Base-by-base conservation (phyloP, 2,797 vertebrate species). In the Tenualosa thibaudeaui region DNA sequence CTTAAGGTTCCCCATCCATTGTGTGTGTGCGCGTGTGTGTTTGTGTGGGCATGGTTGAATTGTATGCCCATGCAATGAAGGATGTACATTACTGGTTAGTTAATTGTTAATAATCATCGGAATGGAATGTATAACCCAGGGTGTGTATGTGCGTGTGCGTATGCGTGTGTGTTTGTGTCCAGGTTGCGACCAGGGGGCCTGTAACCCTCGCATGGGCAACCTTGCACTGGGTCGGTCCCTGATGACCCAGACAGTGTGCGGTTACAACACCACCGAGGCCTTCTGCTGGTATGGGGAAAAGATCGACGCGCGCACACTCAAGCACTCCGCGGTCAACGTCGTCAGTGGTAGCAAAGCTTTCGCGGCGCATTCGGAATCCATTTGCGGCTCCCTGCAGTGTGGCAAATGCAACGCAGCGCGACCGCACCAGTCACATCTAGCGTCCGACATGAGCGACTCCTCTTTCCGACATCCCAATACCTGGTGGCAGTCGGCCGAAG, bases 201-300 rank as follows among this genome's bases (percentile, higher is more conserved):
- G 98, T 91, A 99, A 99, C 94, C 98, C 98, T 58, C 96, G 95
- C 15, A 97, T 99, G 97, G 98, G 98, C 22, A 98, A 99, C 93
- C 90, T 99, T 84, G 98, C 95, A 0, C 92, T 97, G 7, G 98
- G 97, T 26, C 96, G 98, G 84, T 93, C 89, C 1, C 92, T 99
- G 88, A 94, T 89, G 87, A 97, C 98, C 0, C 95, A 98, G 81
- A 97, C 96, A 0, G 94, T 94, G 53, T 99, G 98, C 0, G 97
- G 98, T 58, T 93, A 87, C 90, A 95, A 93, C 0, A 90, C 92
- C 81, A 92, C 96, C 0, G 97, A 99, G 89, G 92, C 92, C 82
- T 97, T 94, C 95, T 99, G 98, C 91, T 86, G 93, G 86, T 94
- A 96, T 81, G 75, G 92, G 0, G 95, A 96, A 87, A 92, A 95